Conservation (phyloP, 2,113 vertebrate species). For the Eleginops maclovinus region DNA sequence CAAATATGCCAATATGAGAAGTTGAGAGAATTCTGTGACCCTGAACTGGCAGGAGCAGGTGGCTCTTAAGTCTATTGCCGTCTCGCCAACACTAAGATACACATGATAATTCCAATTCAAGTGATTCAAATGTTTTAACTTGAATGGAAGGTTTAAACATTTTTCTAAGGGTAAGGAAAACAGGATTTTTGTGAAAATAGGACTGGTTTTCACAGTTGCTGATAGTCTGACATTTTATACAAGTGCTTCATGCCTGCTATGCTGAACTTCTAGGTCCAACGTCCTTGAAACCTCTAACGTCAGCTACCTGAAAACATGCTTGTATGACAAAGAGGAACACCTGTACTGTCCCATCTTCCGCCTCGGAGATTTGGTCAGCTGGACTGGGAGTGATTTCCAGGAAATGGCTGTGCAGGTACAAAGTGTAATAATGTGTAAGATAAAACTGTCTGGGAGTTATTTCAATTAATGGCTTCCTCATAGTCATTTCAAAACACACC, state of each 20-base stretch:
- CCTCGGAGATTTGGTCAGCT: conserved; percentile 86
- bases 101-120: not conserved
- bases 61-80: not conserved
- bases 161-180: not conserved
- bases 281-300: conserved; percentile 83
- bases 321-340: conserved; percentile 80
- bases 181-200: not conserved
- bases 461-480: conserved; percentile 14
- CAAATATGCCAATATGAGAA: not conserved
- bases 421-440: not conserved
- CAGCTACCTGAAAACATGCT: conserved; percentile 89
- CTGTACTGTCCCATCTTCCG: conserved; percentile 95
- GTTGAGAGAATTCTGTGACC: not conserved
- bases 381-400: conserved; percentile 88
- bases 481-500: not conserved
- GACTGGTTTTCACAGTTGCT: not conserved
- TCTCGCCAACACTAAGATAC: not conserved
- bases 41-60: not conserved
- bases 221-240: not conserved
- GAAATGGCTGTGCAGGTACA: conserved; percentile 89
- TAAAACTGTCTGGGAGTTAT: not conserved
- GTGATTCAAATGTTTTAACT: not conserved
- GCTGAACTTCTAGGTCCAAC: conserved; percentile 85
- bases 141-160: not conserved
- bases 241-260: not conserved